Evolutionary conservation across 2,888 invertebrate species (phyloP).

Genomic region (Altica lythri): DNA sequence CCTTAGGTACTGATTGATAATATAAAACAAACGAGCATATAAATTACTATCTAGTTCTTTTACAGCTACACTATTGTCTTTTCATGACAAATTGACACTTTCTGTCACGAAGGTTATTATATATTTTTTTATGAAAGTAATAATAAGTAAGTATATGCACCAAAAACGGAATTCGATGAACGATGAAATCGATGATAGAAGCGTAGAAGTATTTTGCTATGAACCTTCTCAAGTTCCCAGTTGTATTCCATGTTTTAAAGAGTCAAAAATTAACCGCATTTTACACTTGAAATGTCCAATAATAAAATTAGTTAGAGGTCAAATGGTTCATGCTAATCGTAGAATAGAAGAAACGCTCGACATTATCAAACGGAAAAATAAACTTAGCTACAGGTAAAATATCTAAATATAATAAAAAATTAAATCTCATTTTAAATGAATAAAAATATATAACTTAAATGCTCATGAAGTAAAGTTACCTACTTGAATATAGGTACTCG

Average conservation of each 20-base stretch:
- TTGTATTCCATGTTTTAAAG: neutral
- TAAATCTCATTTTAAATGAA: no score
- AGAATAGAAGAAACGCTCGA: conserved; percentile 29
- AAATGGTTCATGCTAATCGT: conserved; percentile 38
- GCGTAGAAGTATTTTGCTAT: neutral
- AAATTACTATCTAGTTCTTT: no score
- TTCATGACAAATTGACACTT: no score
- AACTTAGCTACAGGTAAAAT: conserved; percentile 11
- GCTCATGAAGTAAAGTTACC: no score
- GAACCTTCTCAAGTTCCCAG: conserved; percentile 6
- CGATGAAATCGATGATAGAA: neutral
- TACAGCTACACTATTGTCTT: no score
- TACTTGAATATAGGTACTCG: no score
- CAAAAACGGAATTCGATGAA: neutral
- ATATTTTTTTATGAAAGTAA: conserved; percentile 1
- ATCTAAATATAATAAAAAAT: no score
- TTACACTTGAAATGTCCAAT: conserved; percentile 44
- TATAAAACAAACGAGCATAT: no score
- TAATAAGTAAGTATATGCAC: no score
- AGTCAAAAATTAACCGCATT: conserved; percentile 37
- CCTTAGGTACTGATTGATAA: no score
- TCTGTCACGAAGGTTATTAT: no score
- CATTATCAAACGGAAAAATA: conserved; percentile 27
- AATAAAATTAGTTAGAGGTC: conserved; percentile 38
- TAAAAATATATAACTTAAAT: no score